These are phyloP conservation scores for Netelia fuscicornis DNA, from an alignment of 2,888 invertebrate genomes.

Conservation along the genomic window DNA sequence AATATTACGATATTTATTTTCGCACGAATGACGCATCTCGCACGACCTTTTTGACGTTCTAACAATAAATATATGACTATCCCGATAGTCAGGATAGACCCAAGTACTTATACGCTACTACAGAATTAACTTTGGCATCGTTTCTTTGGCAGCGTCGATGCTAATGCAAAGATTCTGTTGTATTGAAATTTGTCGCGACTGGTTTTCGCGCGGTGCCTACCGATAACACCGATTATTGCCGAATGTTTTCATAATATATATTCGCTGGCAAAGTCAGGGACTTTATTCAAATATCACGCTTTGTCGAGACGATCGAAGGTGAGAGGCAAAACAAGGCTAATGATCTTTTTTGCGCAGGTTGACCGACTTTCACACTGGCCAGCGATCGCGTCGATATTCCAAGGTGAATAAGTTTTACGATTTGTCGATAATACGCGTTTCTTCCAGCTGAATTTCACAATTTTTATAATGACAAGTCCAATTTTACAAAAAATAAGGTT, in stretches of 20 bases:
- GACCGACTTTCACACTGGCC: no score
- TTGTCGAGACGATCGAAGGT: no score
- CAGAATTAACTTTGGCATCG: conserved; percentile 69
- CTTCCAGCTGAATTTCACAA: no score
- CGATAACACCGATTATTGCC: neutral
- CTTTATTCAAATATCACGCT: no score
- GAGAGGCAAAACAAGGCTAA: no score
- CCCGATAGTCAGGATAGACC: conserved; percentile 38
- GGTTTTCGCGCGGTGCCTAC: conserved; percentile 29
- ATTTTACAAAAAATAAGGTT: no score
- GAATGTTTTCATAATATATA: neutral
- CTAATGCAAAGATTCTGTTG: conserved; percentile 37
- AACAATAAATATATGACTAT: conserved; percentile 58
- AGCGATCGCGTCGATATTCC: no score
- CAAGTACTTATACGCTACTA: conserved; percentile 51
- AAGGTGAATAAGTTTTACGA: no score
- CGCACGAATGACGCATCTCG: conserved; percentile 15
- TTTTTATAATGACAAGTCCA: no score
- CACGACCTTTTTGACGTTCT: conserved; percentile 3
- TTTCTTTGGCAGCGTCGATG: conserved; percentile 66
- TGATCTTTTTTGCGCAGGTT: no score
- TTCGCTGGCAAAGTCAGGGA: neutral
- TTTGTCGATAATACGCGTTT: no score
- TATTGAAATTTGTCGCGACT: conserved; percentile 25
- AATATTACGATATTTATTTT: neutral